Conservation (phyloP, 2,888 invertebrate genomes). For the Junonia oenone region DNA sequence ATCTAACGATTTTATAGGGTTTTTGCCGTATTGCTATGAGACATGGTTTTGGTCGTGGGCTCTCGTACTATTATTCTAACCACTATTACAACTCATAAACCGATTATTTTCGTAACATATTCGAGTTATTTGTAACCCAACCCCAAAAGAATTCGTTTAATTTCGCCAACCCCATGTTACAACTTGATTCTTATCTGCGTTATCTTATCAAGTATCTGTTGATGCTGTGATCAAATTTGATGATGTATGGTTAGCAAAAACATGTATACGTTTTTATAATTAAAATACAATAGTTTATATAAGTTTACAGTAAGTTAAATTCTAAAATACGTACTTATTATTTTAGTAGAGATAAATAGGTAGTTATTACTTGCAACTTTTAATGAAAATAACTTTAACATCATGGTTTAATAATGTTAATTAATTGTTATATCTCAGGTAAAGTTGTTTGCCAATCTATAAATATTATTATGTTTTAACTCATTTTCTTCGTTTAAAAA, state of each 20-base stretch:
- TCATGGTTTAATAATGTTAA: too few relatives aligned
- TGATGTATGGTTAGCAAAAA: slow-evolving; percentile 42
- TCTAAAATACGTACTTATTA: too few relatives aligned
- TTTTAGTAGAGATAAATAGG: neutral
- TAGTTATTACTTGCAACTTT: too few relatives aligned
- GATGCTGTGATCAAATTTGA: slow-evolving; percentile 54
- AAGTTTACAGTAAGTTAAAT: too few relatives aligned
- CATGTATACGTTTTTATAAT: slow-evolving; percentile 12
- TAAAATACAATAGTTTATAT: neutral
- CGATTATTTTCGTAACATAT: neutral
- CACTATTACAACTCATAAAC: neutral
- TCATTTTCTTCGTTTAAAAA: too few relatives aligned
- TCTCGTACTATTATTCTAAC: too few relatives aligned
- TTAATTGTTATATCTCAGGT: too few relatives aligned
- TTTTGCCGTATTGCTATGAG: too few relatives aligned
- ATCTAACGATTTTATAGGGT: neutral
- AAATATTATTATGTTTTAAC: too few relatives aligned
- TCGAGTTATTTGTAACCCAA: slow-evolving; percentile 14
- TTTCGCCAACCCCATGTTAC: slow-evolving; percentile 39
- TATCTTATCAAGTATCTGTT: slow-evolving; percentile 58
- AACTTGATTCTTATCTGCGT: slow-evolving; percentile 33
- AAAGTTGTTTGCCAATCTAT: too few relatives aligned
- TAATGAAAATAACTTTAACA: neutral
- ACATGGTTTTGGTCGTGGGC: too few relatives aligned
- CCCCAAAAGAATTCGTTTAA: slow-evolving; percentile 33